Evolutionary conservation across 2,888 invertebrate genomes (phyloP), one percentile per base, ranked within the genome.

Genomic region (Carabus problematicus): DNA sequence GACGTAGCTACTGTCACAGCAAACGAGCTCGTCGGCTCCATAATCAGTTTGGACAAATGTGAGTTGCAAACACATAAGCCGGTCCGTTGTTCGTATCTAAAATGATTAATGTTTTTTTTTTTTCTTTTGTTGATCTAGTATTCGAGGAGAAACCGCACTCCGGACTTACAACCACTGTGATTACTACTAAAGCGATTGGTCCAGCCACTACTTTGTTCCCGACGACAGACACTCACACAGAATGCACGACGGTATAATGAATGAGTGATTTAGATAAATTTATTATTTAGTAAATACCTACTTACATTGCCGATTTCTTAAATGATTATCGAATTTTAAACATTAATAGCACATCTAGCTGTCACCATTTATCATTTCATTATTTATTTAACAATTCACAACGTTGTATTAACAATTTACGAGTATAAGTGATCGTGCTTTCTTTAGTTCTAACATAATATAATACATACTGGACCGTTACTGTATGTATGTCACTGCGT

Each of bases 31-130:
- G 88, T 90, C 70, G 92, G 92, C 42, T 94, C 94, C 62, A 93
- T 93, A 76, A 93, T 93, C 76, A 93, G 93, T 77, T 85, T 94
- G 73, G 93, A 93, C 79, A 93, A 93, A 86, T 80, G 93, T 93
- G 81, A 86, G 87, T 84, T 14, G 41, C 1, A 12, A 42, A 8
- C 14, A 45, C 45, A 12, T 1, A 12, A n/a, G n/a, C 11, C 11
- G 70, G 39, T 29, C 41, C 1, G 1, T 60, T 54, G 54, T 16
- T 9, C 16, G 8, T 45, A 39, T 42, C 18, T 8, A 56, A n/a
- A 16, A 58, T 59, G n/a, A 62, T 43, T 56, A 61, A 8, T 29
- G 14, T 49, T 43, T 58, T 42, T 54, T 52, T 59, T 66, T 58
- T 42, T 54, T 52, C 56, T 66, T 2, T 16, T 8, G 9, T 61